These are phyloP conservation scores for Gymnocheta viridis DNA, from an alignment of 2,888 invertebrate species.

Conservation along the genomic window DNA sequence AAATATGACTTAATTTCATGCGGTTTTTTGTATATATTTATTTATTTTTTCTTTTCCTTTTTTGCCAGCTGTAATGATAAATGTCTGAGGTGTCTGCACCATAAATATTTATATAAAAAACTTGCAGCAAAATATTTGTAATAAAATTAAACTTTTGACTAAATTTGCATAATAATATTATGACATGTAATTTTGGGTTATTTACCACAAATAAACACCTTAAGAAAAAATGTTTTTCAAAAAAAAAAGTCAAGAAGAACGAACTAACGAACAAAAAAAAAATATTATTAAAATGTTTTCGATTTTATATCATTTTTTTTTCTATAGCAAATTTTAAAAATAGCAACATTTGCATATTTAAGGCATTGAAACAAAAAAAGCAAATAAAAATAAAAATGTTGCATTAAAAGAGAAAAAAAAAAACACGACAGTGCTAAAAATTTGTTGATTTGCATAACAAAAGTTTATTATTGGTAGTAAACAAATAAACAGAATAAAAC, in stretches of 20 bases:
- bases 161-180: slow-evolving; percentile 70
- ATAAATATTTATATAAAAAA: slow-evolving; percentile 3
- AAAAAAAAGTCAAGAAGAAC: neutral
- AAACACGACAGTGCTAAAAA: slow-evolving; percentile 64
- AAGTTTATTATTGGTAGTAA: slow-evolving; percentile 64
- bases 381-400: neutral
- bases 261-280: neutral
- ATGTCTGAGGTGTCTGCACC: slow-evolving; percentile 61
- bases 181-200: slow-evolving; percentile 70
- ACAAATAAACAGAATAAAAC: slow-evolving; percentile 40
- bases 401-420: neutral
- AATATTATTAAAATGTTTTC: slow-evolving; percentile 46
- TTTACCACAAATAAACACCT: slow-evolving; percentile 68
- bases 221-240: slow-evolving; percentile 33
- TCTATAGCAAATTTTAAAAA: slow-evolving; percentile 55
- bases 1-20: slow-evolving; percentile 26
- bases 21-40: neutral
- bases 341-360: slow-evolving; percentile 68
- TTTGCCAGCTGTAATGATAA: slow-evolving; percentile 41
- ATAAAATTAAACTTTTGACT: slow-evolving; percentile 35
- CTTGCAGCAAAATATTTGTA: slow-evolving; percentile 8
- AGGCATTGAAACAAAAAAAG: slow-evolving; percentile 22
- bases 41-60: slow-evolving; percentile 3
- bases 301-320: slow-evolving; percentile 13
- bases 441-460: slow-evolving; percentile 69